Conservation (phyloP, 64 coral and sea anemone genomes). For the Montipora cactus region DNA sequence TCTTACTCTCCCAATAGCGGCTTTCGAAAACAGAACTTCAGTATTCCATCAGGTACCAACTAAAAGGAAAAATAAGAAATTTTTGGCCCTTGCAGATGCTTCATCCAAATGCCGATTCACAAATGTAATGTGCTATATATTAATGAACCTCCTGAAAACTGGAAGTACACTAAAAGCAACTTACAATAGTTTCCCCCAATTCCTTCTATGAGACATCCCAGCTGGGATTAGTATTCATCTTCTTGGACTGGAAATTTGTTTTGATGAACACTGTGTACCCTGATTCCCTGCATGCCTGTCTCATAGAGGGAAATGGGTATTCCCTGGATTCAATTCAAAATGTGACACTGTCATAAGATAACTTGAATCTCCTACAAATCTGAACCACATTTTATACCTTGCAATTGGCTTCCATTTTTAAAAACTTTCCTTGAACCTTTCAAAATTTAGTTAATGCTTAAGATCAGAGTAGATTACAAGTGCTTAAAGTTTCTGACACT, state of each 20-base stretch:
- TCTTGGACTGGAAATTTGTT: not conserved
- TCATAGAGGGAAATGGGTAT: constrained; percentile 14
- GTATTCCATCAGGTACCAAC: constrained; percentile 36
- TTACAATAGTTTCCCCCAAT: constrained; percentile 1
- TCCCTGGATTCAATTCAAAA: constrained; percentile 29
- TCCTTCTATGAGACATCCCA: constrained; percentile 5
- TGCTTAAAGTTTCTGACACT: constrained; percentile 2
- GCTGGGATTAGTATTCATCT: not conserved
- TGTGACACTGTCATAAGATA: not conserved
- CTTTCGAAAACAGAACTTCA: constrained; percentile 58
- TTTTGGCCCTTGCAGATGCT: not conserved
- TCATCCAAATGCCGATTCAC: constrained; percentile 8
- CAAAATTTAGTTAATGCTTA: not conserved
- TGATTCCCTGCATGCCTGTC: not conserved
- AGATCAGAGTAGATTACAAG: constrained; percentile 7
- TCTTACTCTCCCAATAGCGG: constrained; percentile 24
- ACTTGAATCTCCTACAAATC: not conserved
- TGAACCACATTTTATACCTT: not conserved
- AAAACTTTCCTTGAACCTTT: constrained; percentile 18
- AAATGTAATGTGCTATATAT: not conserved
- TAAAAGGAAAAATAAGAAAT: too few relatives aligned
- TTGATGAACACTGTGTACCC: not conserved
- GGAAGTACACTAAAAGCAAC: not conserved
- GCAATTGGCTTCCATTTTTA: not conserved
- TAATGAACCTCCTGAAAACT: constrained; percentile 19